Base-by-base conservation (phyloP, 53 echinoderm and acorn worm species). In the Glandiceps talaboti region DNA sequence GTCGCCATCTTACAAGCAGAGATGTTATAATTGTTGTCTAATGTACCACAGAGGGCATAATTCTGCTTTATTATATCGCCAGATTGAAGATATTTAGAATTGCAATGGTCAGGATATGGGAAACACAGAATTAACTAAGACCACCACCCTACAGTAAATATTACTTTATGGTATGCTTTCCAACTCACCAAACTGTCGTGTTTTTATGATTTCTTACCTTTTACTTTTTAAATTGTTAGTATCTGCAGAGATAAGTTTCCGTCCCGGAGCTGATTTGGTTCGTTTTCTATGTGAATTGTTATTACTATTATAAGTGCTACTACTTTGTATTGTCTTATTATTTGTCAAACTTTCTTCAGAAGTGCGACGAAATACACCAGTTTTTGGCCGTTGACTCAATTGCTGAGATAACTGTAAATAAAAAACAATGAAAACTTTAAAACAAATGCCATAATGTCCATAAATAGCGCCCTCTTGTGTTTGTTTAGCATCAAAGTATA, bases 201-300 rank as follows among this genome's bases (percentile, higher is more conserved):
- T 12, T 6, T 45, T 45, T 20, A 45, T 45, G 20, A 45, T 81
- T 26, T 32, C 86, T 76, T 27, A 86, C 86, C 79, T 82, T 73
- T 74, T 82, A 1, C 27, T 77, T 32, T 77, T 82, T 26, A 86
- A 74, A 82, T 75, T 86, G 77, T 74, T 73, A 28, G 82, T 86
- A 30, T 86, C 86, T 28, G 86, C 82, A 33, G 86, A 82, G 30
- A 86, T 74, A 75, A 86, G 80, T 82, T 74, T 77, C 73, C 82
- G 82, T 27, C 84, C 84, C 1, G 84, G 73, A 73, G 84, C 30
- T 30, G 84, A 45, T 74, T 25, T 72, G 73, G 75, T 74, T 77
- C 33, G 78, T 79, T 31, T 73, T 78, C 73, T 84, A 74, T 33
- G 73, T 79, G n/a, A 77, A 25, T 12, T 84, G 78, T 6, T 45